Base-by-base conservation (phyloP, 1,140 invertebrate genomes). In the Idris sp. region DNA sequence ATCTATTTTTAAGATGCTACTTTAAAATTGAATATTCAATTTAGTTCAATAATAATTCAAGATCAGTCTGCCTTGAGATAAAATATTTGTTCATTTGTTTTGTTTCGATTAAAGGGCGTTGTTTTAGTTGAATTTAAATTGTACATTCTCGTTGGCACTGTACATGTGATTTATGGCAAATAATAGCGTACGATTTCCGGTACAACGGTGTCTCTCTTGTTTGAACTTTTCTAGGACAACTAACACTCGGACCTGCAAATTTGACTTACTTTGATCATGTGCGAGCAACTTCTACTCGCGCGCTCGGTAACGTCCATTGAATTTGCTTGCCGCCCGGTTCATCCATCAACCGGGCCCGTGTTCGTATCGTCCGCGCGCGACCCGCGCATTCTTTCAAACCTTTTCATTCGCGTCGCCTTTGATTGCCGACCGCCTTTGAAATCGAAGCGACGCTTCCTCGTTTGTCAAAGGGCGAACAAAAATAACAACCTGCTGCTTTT, bases 381-480 rank as follows among this genome's bases (percentile, higher is more conserved):
- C 59, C 44, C 40, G 46, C 46, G 61, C 61, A 74, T 74, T 74
- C 69, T 73, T 73, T 73, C 36, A 30, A n/a, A 26, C 54, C 61
- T 67, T 74, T 74, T 74, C 46, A 64, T 65, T 53, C 46, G 35
- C 69, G 41, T 58, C 9, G 61, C 44, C 71, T 67, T 74, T 73
- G 69, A 65, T 74, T 74, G 48, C 13, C 48, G 36, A 8, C 49
- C 56, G 56, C 62, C 72, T 74, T 74, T 74, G 72, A 74, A 68
- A 68, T 67, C 49, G 49, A 68, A 62, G 28, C 62, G 72, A 61
- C 56, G 40, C 62, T 74, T 74, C 72, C 62, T 68, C 49, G 54
- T 74, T 59, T 69, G 54, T 69, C 54, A 59, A 53, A 38, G 18
- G 35, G 19, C 54, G 4, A 4, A 53, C 54, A 69, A 53, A 69